Conservation (phyloP, 2,113 vertebrate genomes). For the Phyllostomus hastatus region DNA sequence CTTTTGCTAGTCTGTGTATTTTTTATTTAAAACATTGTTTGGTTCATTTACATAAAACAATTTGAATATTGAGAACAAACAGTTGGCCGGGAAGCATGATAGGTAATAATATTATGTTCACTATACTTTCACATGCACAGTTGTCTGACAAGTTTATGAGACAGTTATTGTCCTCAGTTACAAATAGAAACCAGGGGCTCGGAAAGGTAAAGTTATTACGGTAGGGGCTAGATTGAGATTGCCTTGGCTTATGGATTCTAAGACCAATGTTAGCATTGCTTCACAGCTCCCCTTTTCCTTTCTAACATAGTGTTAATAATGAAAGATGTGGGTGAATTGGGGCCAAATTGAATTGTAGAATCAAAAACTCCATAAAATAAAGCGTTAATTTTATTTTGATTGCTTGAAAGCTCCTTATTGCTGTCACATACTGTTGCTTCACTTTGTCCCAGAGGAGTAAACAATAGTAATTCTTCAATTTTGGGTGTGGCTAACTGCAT, state of each 20-base stretch:
- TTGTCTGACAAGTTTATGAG: neutral
- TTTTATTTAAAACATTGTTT: conserved; percentile 44
- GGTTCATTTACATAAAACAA: neutral
- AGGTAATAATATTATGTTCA: neutral
- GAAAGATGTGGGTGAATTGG: neutral
- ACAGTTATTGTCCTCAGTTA: neutral
- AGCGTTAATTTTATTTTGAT: neutral
- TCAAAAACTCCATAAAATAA: conserved; percentile 3
- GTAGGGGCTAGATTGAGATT: neutral
- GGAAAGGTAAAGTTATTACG: neutral
- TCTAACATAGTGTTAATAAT: neutral
- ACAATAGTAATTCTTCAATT: conserved; percentile 11
- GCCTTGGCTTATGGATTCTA: neutral
- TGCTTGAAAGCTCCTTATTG: conserved; percentile 8
- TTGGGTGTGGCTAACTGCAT: conserved; percentile 6
- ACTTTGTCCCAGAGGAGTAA: conserved; percentile 11
- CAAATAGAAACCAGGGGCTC: neutral
- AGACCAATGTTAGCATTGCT: neutral
- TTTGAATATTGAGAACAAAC: conserved; percentile 14
- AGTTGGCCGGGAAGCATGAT: neutral
- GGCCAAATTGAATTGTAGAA: neutral
- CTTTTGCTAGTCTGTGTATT: neutral
- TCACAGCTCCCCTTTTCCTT: neutral
- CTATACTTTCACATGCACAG: neutral
- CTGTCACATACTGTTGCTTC: neutral